Evolutionary conservation across 2,888 invertebrate species (phyloP).

Genomic region (Strigamia transsilvanica): DNA sequence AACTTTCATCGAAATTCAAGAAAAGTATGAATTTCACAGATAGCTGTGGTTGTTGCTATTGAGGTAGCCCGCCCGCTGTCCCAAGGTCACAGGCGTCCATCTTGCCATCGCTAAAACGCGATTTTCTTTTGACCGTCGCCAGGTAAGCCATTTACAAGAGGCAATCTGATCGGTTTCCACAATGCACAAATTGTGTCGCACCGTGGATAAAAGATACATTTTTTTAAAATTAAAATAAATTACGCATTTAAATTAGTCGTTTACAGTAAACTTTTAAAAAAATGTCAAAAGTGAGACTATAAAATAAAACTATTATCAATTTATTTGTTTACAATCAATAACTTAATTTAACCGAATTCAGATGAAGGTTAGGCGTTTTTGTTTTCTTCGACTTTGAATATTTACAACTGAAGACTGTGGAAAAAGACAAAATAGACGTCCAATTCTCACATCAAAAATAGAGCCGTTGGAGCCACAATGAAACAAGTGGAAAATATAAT

Average conservation of each 20-base stretch:
- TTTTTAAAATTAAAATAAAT: no score
- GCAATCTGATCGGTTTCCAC: no score
- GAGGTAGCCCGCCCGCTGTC: no score
- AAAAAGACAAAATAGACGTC: slow-evolving; percentile 50
- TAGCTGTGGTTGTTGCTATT: no score
- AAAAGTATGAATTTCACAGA: no score
- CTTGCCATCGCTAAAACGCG: no score
- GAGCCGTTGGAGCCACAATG: slow-evolving; percentile 51
- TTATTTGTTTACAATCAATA: slow-evolving; percentile 55
- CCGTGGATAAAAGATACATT: no score
- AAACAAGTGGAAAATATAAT: slow-evolving; percentile 54
- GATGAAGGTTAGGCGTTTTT: slow-evolving; percentile 34
- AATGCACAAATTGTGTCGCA: no score
- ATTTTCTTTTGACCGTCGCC: no score
- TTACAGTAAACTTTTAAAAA: neutral
- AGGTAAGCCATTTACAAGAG: no score
- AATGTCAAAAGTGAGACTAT: slow-evolving; percentile 29
- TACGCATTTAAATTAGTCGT: neutral
- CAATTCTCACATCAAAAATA: slow-evolving; percentile 55
- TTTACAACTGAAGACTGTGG: slow-evolving; percentile 54
- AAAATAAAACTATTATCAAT: slow-evolving; percentile 34
- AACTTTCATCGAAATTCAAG: no score
- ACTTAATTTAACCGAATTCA: slow-evolving; percentile 52
- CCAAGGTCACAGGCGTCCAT: no score
- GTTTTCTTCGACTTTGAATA: slow-evolving; percentile 51